These are phyloP conservation scores for Cinclus cinclus DNA, from an alignment of 2,113 vertebrate genomes.

Conservation along the genomic window DNA sequence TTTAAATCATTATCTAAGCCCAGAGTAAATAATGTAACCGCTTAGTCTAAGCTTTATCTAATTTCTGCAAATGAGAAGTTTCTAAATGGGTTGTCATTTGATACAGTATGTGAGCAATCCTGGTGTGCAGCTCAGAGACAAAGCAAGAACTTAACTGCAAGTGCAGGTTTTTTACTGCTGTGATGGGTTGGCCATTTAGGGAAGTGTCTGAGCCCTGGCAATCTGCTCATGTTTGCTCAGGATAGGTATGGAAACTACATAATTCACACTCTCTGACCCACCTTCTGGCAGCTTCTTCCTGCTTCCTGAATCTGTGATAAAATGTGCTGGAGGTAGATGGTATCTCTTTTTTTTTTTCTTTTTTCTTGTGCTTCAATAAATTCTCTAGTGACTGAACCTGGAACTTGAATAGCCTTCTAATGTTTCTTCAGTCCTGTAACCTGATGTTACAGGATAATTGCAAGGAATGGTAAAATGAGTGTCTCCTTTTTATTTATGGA, in stretches of 20 bases:
- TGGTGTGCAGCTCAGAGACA: not conserved
- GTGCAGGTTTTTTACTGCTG: not conserved
- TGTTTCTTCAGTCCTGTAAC: not conserved
- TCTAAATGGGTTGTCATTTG: not conserved
- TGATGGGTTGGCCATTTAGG: not conserved
- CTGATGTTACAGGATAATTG: not conserved
- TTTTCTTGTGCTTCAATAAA: not conserved
- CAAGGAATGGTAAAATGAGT: not conserved
- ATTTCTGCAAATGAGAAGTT: not conserved
- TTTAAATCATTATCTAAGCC: not conserved
- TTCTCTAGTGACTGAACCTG: not conserved
- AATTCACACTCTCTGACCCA: not conserved
- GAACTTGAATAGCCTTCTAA: not conserved
- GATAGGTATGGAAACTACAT: not conserved
- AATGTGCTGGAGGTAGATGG: not conserved
- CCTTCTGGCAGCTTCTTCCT: not conserved
- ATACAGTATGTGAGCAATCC: not conserved
- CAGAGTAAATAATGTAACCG: not conserved
- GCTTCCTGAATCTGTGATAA: not conserved
- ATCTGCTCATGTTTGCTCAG: not conserved
- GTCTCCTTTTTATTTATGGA: not conserved
- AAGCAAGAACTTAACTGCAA: not conserved
- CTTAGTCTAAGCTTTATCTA: not conserved
- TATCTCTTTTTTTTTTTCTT: not conserved
- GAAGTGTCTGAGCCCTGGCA: not conserved